Evolutionary conservation across 2,888 invertebrate species (phyloP), one percentile per base, ranked within the genome.

Genomic region (Cheilosia grossa): DNA sequence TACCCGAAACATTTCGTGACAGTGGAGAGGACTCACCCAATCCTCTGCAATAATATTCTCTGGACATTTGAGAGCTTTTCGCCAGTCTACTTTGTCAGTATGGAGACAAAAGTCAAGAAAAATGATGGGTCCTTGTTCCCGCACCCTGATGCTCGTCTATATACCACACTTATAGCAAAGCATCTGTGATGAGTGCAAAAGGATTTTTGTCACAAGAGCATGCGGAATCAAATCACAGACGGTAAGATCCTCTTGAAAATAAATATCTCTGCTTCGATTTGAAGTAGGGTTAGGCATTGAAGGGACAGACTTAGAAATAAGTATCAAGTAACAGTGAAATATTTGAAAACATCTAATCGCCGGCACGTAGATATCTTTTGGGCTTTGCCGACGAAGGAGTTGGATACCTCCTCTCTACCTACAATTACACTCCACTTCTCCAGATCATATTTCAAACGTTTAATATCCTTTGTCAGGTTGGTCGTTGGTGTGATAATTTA

Each of bases 371-470:
- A 67, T 72, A 72, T 53, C 33, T 27, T 58, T 69, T 30, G 5
- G 19, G 13, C 15, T 44, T n/a, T 6, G 30, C 9, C 30, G 9
- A 9, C 9, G 2, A 30, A 30, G 30, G n/a, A 44, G 15, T 40
- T 40, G 19, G 42, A 19, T 19, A 4, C 47, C 4, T 9, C 30
- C 2, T 5, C 30, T 9, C 30, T 37, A 58, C 7, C n/a, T 27
- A 10, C 61, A 24, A 47, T 53, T 47, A 72, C 59, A 66, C 59
- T 73, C 37, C 49, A 73, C 63, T 69, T 74, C 37, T 53, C 10
- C 5, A 15, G 75, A 77, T 85, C 85, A 75, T 81, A 85, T 85
- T 72, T 81, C 85, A 85, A 75, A 85, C 56, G 80, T 72, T 85
- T 85, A 81, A 80, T 85, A 85, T 77, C 58, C 67, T 77, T 51